Base-by-base conservation (phyloP, 2,113 vertebrate species). In the Heloderma charlesbogerti region DNA sequence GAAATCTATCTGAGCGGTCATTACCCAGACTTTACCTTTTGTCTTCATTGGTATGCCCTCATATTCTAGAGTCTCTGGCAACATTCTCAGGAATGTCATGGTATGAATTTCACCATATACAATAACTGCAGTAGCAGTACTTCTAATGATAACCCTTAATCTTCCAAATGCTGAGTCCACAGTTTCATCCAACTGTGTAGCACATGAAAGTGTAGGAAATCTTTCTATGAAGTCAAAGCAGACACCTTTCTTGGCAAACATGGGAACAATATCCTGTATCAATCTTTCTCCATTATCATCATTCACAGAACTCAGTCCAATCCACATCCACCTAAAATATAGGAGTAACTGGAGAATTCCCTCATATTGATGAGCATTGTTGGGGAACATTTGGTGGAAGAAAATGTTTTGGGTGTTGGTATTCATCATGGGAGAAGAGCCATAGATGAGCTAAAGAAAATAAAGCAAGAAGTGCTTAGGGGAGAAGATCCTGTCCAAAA, bases 1-100 rank as follows among this genome's bases (percentile, higher is more conserved):
- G 79, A 89, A 89, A 54, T 89, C 88, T 79, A 89, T 89, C 37
- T 89, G 79, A 6, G 79, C 79, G 40, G 88, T 81, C 88, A 83
- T 82, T 20, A 89, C 43, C 88, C 79, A 82, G 27, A 89, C 27
- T 45, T 79, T 88, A 20, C 57, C 74, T 54, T 89, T 89, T 69
- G 15, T 43, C 22, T 18, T 69, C 37, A 89, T 3, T 37, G n/a
- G 66, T 22, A 57, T 74, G 8, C 40, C 7, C 16, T 60, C 48
- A 43, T 22, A 40, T 40, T 22, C 48, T 60, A 22, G 15, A 10
- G 6, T 12, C 5, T 6, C n/a, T 27, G 5, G 81, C 48, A 51
- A 31, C 6, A 83, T 22, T 31, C 67, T 25, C 51, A 89, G 31
- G 72, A 45, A 1, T 3, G 57, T 57, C 34, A 89, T 15, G 25